Base-by-base conservation (phyloP, 2,888 invertebrate species). In the Frankliniella fusca region DNA sequence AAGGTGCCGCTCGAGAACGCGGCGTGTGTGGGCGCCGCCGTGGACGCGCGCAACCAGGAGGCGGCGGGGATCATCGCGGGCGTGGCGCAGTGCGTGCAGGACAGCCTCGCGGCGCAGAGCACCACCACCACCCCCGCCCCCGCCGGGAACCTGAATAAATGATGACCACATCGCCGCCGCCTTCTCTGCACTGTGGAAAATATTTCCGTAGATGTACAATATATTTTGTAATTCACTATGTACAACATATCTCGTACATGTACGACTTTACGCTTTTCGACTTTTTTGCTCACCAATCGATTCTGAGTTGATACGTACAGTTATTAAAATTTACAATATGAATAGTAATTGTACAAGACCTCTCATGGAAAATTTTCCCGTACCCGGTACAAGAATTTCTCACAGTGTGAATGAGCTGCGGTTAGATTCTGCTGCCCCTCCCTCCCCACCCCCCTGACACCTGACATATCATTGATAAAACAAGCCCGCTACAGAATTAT, bases 391-490 rank as follows among this genome's bases (percentile, higher is more conserved):
- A n/a, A n/a, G n/a, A n/a, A n/a, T n/a, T n/a, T n/a, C n/a, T n/a
- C n/a, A n/a, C n/a, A n/a, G n/a, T n/a, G n/a, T n/a, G n/a, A n/a
- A n/a, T n/a, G n/a, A n/a, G n/a, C n/a, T n/a, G n/a, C n/a, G n/a
- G 61, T 18, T 20, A 61, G 15, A 11, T 20, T 11, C 18, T 15
- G 61, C n/a, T 18, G 15, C n/a, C 61, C 18, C 61, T 0, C 61
- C 61, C 61, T 61, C 61, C 12, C 54, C 54, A 54, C 54, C 54
- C 9, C 50, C 9, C 50, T 9, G 54, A 54, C 12, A 54, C 54
- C 15, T 76, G 70, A 76, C 70, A 76, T 38, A 27, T 76, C 23
- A 27, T 76, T 23, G 70, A 76, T 76, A 76, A 38, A 76, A 76
- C 70, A 76, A 76, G 11, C 27, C 70, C 23, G 10, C 27, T 27